Evolutionary conservation across 2,113 vertebrate species (phyloP).

Genomic region (Cyprinus carpio): DNA sequence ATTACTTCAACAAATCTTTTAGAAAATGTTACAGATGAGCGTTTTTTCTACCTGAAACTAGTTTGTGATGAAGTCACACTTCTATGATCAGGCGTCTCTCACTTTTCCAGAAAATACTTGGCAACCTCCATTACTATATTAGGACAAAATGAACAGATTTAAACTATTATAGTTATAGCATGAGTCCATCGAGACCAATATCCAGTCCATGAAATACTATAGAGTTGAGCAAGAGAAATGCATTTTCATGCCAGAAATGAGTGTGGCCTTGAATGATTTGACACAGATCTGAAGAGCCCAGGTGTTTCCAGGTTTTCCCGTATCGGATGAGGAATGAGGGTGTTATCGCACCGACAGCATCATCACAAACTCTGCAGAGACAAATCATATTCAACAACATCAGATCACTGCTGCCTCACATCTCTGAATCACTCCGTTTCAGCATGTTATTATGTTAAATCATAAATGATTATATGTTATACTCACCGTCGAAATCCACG

Average conservation of each 20-base stretch:
- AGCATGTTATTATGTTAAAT: too few species aligned
- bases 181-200: neutral
- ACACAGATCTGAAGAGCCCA: neutral
- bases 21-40: neutral
- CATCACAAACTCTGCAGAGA: conserved; percentile 76
- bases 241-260: neutral
- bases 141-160: neutral
- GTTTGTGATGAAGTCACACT: neutral
- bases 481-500: conserved; percentile 92
- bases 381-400: neutral
- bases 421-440: neutral
- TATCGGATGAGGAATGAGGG: neutral
- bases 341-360: conserved; percentile 76
- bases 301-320: neutral
- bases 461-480: neutral
- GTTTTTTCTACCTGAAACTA: neutral
- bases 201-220: neutral
- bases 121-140: neutral
- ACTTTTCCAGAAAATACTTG: neutral
- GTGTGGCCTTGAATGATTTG: neutral
- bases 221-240: neutral
- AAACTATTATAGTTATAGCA: neutral
- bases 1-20: neutral
- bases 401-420: neutral
- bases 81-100: neutral